Base-by-base conservation (phyloP, 2,797 vertebrate genomes). In the Gymnothorax javanicus region DNA sequence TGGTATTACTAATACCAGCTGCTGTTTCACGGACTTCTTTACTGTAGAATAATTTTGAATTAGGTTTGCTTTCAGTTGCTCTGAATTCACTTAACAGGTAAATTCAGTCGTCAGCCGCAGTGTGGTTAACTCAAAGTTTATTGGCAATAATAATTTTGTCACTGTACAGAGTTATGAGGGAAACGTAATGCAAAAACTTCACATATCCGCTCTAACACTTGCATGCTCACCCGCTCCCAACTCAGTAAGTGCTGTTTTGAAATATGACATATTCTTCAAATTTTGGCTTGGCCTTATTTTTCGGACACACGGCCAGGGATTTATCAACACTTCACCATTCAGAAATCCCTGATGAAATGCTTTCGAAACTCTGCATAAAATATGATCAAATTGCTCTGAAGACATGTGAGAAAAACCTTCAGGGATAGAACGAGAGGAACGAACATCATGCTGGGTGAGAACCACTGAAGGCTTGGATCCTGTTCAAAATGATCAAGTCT, bases 351-450 rank as follows among this genome's bases (percentile, higher is more conserved):
- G 33, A 69, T 84, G 83, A 60, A 43, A 59, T 59, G 33, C 43
- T 84, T 67, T 84, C 50, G 84, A 84, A 84, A 84, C 62, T 71
- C 60, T 33, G 56, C 33, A 67, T 84, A 60, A 84, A 52, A 84
- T 84, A 84, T 84, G 69, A 56, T 84, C 59, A 23, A 43, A 56
- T 52, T 69, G 62, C 54, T 67, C 43, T 67, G 62, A 54, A 11
- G 15, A 84, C 60, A 50, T 20, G 13, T 84, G 59, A 64, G 59
- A 67, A 67, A 64, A 84, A 69, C 23, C 60, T 69, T 67, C 62
- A 84, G 62, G 60, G 58, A 84, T 27, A 23, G 75, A 25, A 25
- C 52, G 52, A 27, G 77, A 7, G 77, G 23, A 50, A 75, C 33
- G 43, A 43, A 50, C 33, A 50, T 6, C 15, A n/a, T 69, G 2